Conservation (phyloP, 2,888 invertebrate species). For the Mesoligia furuncula region DNA sequence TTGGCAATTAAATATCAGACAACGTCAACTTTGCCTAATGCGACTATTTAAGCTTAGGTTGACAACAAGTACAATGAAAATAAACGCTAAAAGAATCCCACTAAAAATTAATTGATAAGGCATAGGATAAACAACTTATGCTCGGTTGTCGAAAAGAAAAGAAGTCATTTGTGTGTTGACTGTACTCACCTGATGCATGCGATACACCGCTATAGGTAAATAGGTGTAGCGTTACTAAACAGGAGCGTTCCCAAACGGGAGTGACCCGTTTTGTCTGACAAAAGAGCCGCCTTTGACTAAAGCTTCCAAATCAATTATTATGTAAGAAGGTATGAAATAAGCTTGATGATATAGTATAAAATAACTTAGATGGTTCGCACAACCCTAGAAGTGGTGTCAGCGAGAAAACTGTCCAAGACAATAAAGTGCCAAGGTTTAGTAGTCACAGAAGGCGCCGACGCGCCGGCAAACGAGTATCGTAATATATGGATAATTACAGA, state of each 20-base stretch:
- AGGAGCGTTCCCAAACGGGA: too few species aligned
- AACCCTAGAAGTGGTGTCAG: conserved; percentile 15
- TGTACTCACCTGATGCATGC: too few species aligned
- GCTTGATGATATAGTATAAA: not conserved
- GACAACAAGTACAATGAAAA: not conserved
- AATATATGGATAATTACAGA: conserved; percentile 36
- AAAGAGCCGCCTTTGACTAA: not conserved
- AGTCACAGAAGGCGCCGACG: conserved; percentile 44
- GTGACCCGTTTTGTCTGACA: too few species aligned
- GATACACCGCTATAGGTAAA: too few species aligned
- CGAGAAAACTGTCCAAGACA: conserved; percentile 25
- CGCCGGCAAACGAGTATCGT: conserved; percentile 27
- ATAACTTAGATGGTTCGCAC: not conserved
- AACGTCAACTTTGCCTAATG: not conserved
- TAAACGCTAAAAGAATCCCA: not conserved
- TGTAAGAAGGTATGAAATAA: not conserved
- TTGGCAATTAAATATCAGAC: not conserved
- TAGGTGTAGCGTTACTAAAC: too few species aligned
- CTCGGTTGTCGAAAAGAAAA: not conserved
- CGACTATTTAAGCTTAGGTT: not conserved
- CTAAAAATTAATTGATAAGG: not conserved
- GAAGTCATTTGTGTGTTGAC: too few species aligned
- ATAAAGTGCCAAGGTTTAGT: conserved; percentile 37
- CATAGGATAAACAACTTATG: not conserved
- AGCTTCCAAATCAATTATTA: not conserved